These are phyloP conservation scores for Bombus picipes DNA, from an alignment of 1,140 invertebrate species.

Conservation along the genomic window DNA sequence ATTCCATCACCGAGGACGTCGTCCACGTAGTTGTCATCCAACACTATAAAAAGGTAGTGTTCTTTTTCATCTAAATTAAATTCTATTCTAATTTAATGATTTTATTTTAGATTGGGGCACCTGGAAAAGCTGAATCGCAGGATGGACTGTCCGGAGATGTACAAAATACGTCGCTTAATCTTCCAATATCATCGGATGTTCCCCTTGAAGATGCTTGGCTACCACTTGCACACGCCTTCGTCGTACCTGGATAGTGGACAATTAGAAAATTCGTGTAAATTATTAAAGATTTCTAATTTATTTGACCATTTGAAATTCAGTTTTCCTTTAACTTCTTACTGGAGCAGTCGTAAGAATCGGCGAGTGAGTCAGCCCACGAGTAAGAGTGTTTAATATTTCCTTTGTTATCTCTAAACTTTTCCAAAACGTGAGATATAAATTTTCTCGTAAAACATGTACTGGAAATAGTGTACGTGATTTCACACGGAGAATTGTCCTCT, in stretches of 20 bases:
- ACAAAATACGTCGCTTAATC: slow-evolving; percentile 74
- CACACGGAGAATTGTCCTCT: slow-evolving; percentile 80
- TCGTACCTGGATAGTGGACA: slow-evolving; percentile 54
- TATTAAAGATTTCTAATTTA: background rate
- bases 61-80: background rate
- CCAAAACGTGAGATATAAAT: slow-evolving; percentile 78
- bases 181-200: slow-evolving; percentile 71
- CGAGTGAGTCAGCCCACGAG: slow-evolving; percentile 77
- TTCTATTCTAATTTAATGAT: background rate
- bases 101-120: slow-evolving; percentile 51
- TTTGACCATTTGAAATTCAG: background rate
- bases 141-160: slow-evolving; percentile 81
- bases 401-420: slow-evolving; percentile 68
- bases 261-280: background rate
- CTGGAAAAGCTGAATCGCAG: slow-evolving; percentile 78
- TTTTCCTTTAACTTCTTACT: slow-evolving; percentile 52
- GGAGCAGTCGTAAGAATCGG: slow-evolving; percentile 72
- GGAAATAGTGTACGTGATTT: slow-evolving; percentile 76
- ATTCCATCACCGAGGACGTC: slow-evolving; percentile 82
- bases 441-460: slow-evolving; percentile 79
- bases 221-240: slow-evolving; percentile 66
- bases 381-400: slow-evolving; percentile 74
- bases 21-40: slow-evolving; percentile 81
- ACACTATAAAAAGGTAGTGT: slow-evolving; percentile 59
- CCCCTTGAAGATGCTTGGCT: slow-evolving; percentile 71